Conservation (phyloP, 2,888 invertebrate species). For the Leucophenga montana region DNA sequence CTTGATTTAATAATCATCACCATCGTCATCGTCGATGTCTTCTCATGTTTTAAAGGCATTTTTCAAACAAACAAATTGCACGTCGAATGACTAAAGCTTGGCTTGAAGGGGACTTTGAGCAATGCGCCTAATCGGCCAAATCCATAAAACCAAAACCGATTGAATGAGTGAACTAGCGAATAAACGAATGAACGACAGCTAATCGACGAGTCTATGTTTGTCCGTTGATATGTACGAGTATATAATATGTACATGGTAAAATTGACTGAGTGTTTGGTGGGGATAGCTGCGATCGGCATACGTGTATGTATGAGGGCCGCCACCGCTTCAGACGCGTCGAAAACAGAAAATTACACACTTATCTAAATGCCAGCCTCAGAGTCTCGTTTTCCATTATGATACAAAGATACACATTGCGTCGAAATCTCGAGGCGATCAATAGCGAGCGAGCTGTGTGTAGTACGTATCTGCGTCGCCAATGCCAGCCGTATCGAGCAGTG, state of each 20-base stretch:
- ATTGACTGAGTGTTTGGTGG: no score
- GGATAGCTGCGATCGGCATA: no score
- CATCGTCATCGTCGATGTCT: no score
- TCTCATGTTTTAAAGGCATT: neutral
- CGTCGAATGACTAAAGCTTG: neutral
- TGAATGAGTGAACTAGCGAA: neutral
- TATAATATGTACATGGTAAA: no score
- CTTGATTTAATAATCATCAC: no score
- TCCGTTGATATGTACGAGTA: no score
- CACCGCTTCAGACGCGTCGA: neutral
- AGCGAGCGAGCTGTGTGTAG: conserved; percentile 34
- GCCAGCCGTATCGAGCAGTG: conserved; percentile 28
- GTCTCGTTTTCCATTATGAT: conserved; percentile 75
- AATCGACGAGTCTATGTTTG: conserved; percentile 10
- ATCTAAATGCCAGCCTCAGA: conserved; percentile 74
- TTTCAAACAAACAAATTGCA: conserved; percentile 4
- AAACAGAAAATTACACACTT: conserved; percentile 51
- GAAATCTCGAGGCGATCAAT: conserved; percentile 65
- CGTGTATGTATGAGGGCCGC: no score
- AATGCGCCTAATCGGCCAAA: conserved; percentile 4
- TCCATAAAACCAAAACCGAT: conserved; percentile 23
- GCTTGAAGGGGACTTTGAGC: neutral
- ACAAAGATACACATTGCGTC: conserved; percentile 62
- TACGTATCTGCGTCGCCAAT: conserved; percentile 58
- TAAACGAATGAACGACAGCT: conserved; percentile 1